These are phyloP conservation scores for Pao palembangensis DNA, from an alignment of 2,113 vertebrate species.

Conservation along the genomic window DNA sequence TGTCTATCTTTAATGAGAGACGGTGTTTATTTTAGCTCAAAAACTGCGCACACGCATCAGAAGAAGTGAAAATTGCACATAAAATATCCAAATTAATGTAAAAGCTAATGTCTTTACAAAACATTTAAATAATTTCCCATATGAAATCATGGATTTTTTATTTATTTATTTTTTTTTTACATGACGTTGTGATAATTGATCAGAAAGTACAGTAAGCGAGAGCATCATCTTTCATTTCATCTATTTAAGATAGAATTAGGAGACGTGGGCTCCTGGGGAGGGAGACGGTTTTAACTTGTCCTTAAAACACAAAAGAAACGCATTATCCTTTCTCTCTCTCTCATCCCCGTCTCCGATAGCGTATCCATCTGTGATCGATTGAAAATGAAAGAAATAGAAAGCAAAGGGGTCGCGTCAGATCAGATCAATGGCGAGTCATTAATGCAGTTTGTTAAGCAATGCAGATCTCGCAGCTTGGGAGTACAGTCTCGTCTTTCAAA, in stretches of 20 bases:
- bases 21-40: slow-evolving; percentile 34
- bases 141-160: no score
- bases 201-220: slow-evolving; percentile 53
- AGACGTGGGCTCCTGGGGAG: slow-evolving; percentile 48
- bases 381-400: slow-evolving; percentile 77
- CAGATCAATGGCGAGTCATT: slow-evolving; percentile 74
- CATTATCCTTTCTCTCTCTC: slow-evolving; percentile 72
- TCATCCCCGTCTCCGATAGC: slow-evolving; percentile 66
- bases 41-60: slow-evolving; percentile 25
- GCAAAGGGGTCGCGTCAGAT: slow-evolving; percentile 66
- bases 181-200: slow-evolving; percentile 4
- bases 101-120: slow-evolving; percentile 11
- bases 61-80: slow-evolving; percentile 9
- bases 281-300: slow-evolving; percentile 71
- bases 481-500: slow-evolving; percentile 74
- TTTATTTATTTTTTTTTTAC: no score
- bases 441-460: slow-evolving; percentile 78
- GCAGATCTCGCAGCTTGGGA: slow-evolving; percentile 71
- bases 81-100: slow-evolving; percentile 17
- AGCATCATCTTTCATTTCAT: slow-evolving; percentile 51
- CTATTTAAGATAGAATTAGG: slow-evolving; percentile 52
- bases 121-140: slow-evolving; percentile 3
- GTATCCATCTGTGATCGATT: slow-evolving; percentile 74
- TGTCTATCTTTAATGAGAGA: slow-evolving; percentile 55
- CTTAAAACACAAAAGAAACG: slow-evolving; percentile 76